Evolutionary conservation across 2,113 vertebrate genomes (phyloP), one percentile per base, ranked within the genome.

Genomic region (Micronycteris hirsuta): DNA sequence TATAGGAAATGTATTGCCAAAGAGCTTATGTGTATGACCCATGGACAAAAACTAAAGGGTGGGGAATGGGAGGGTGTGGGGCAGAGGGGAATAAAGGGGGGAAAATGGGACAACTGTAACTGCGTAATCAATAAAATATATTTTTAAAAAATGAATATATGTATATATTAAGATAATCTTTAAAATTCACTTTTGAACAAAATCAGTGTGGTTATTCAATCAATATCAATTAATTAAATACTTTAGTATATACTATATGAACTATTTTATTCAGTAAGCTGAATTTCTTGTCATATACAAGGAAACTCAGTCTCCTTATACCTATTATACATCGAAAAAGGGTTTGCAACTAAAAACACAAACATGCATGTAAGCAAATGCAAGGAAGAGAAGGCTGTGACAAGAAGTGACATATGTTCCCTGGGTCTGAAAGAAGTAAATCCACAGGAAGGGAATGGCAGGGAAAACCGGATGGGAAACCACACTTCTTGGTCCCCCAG

Each of bases 131-230:
- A n/a, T n/a, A n/a, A n/a, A n/a, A n/a, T n/a, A n/a, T n/a, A n/a
- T n/a, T n/a, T n/a, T n/a, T n/a, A n/a, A 58, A 58, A 91, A 36
- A 45, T 43, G 9, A 56, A 91, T 58, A 65, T 52, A 49, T 36
- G 45, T 73, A 36, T 22, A 76, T 76, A 45, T 65, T 43, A 77
- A 84, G n/a, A 33, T 49, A 56, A 0, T 4, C 15, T 74, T 28
- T 54, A 28, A 56, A 67, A 92, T 67, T 43, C 65, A 67, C 31
- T 65, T 52, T 65, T 67, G 9, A 92, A 74, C 56, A 74, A 92
- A 92, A 86, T 54, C 54, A 36, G 24, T 61, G 36, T 67, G 45
- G 68, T n/a, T 63, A 52, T n/a, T 41, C 41, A 85, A 85, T n/a
- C 31, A 33, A 65, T 19, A 28, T 31, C 56, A 74, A 65, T 85